Percentiles rank a stretch among this genome's conserved stretches.
Evolutionary conservation across 2,797 vertebrate genomes (phyloP).

Genomic region (Sandelia bainsii): DNA sequence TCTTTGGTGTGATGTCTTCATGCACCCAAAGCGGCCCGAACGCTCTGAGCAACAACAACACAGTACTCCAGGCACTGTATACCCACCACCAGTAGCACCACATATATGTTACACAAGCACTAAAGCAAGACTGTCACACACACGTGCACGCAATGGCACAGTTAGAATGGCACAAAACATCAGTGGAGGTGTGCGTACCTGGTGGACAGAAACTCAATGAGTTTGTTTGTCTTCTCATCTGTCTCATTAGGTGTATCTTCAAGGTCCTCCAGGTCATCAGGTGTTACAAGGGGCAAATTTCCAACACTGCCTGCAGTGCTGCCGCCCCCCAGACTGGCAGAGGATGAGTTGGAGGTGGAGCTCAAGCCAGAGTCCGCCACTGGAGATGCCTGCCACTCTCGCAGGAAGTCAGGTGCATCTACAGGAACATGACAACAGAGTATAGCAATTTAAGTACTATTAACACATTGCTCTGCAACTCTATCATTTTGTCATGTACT

Average conservation of each 20-base stretch:
- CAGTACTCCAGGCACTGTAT: constrained; percentile 87
- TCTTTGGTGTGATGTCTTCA: constrained; percentile 98
- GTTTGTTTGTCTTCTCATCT: constrained; percentile 97
- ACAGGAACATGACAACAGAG: constrained; percentile 9
- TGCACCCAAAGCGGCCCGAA: constrained; percentile 98
- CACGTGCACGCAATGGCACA: background rate
- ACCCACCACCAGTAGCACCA: constrained; percentile 86
- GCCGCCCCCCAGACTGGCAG: constrained; percentile 95
- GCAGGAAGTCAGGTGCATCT: constrained; percentile 96
- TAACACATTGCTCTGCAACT: background rate
- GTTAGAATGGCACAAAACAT: background rate
- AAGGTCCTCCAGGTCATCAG: constrained; percentile 92
- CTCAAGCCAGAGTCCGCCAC: constrained; percentile 96
- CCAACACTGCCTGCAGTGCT: constrained; percentile 91
- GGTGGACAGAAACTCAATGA: constrained; percentile 98
- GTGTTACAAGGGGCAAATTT: constrained; percentile 94
- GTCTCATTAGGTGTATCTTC: constrained; percentile 87
- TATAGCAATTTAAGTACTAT: background rate
- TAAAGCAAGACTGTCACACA: background rate
- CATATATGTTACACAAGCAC: constrained; percentile 70
- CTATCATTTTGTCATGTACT: background rate
- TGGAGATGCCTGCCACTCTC: constrained; percentile 94
- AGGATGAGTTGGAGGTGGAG: constrained; percentile 97
- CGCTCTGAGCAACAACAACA: constrained; percentile 88
- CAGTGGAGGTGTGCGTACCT: constrained; percentile 84